Conservation (phyloP, 2,888 invertebrate species). For the Gastracanthus pulcherrimus region DNA sequence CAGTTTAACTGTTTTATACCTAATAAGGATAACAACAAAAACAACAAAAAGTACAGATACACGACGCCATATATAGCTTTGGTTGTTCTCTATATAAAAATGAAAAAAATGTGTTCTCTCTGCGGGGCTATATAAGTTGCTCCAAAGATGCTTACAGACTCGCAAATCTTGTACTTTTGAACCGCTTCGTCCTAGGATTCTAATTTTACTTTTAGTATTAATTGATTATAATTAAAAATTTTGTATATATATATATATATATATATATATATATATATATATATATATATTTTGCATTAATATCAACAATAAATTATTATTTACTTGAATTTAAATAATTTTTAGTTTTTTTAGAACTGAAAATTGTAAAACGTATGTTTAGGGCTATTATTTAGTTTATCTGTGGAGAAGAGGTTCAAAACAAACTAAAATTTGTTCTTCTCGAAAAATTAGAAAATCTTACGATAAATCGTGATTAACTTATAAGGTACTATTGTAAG, state of each 20-base stretch:
- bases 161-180: constrained; percentile 23
- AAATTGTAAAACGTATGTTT: constrained; percentile 1
- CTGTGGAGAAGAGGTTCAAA: constrained; percentile 12
- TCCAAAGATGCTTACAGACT: constrained; percentile 11
- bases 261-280: too few species aligned
- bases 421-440: constrained; percentile 4
- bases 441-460: neutral
- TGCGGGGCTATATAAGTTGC: constrained; percentile 7
- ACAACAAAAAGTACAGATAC: constrained; percentile 21
- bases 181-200: neutral
- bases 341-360: neutral
- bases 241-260: constrained; percentile 16
- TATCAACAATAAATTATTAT: constrained; percentile 12
- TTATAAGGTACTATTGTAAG: neutral
- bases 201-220: neutral
- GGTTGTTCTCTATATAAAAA: constrained; percentile 23
- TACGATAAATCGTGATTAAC: neutral
- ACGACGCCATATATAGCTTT: constrained; percentile 39
- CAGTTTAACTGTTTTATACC: constrained; percentile 38
- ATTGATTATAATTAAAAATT: neutral
- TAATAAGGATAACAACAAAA: constrained; percentile 15
- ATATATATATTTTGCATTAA: neutral
- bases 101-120: constrained; percentile 27
- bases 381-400: constrained; percentile 2
- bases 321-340: neutral